Evolutionary conservation across 2,888 invertebrate species (phyloP).

Genomic region (Bellardia pandia): DNA sequence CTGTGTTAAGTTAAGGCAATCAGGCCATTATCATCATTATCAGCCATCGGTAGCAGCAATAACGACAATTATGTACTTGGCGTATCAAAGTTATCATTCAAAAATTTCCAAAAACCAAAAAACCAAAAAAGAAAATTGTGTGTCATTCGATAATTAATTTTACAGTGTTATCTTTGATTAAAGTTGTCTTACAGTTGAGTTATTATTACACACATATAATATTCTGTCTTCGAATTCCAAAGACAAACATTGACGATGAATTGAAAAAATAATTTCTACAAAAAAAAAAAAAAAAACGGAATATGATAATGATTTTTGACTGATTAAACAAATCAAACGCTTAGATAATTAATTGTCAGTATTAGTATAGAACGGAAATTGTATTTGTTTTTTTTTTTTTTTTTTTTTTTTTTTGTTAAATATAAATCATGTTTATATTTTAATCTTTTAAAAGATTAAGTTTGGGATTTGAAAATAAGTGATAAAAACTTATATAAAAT

Average conservation of each 20-base stretch:
- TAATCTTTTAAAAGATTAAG: conserved; percentile 1
- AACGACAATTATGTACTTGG: conserved; percentile 42
- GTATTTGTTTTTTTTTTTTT: neutral
- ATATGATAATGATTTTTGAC: conserved; percentile 12
- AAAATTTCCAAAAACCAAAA: conserved; percentile 18
- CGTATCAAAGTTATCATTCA: conserved; percentile 41
- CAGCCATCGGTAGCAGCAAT: conserved; percentile 32
- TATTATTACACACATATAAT: conserved; percentile 33
- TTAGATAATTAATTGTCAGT: conserved; percentile 13
- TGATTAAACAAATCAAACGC: conserved; percentile 26
- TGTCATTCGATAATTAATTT: conserved; percentile 71
- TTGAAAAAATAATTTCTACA: neutral
- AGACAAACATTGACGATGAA: conserved; percentile 11
- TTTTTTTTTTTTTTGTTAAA: no score
- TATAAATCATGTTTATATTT: neutral
- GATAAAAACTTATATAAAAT: neutral
- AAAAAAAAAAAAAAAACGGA: neutral
- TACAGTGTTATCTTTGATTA: conserved; percentile 52
- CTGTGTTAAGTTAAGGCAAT: neutral
- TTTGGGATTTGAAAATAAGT: neutral
- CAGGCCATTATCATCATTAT: conserved; percentile 31
- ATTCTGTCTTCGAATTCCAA: conserved; percentile 1
- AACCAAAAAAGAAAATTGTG: conserved; percentile 22
- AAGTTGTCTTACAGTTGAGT: conserved; percentile 29
- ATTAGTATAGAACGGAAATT: neutral